Evolutionary conservation across 2,888 invertebrate species (phyloP), one percentile per base, ranked within the genome.

Genomic region (Drosophila hamatofila): DNA sequence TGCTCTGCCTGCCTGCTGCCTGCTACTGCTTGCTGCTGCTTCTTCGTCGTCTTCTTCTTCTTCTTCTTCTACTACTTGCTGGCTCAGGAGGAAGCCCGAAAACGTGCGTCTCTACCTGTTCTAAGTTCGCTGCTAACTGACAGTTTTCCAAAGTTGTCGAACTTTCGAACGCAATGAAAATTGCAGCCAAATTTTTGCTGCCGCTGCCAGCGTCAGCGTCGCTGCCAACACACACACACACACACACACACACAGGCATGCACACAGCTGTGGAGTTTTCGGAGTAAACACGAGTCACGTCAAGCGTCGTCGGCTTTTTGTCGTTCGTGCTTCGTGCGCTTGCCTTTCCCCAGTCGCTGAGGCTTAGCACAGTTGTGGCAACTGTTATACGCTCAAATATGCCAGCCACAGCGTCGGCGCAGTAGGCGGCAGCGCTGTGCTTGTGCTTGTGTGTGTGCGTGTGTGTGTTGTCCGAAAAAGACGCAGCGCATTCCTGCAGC

Each of bases 71-170:
- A 62, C 75, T 67, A 65, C 49, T 48, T 62, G 49, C 49, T 33
- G 18, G 42, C 71, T 62, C 79, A 75, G 72, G 84, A 91, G 91
- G 91, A 92, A 91, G 91, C 91, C 85, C 73, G 91, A 59, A 91
- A 76, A 91, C 92, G 92, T 91, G 92, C 92, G 93, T 93, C 93
- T 93, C 93, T 93, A 93, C 93, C 93, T 93, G 93, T 93, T 92
- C 93, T 92, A 93, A 93, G 93, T 93, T 93, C 93, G 92, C 92
- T 92, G 92, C 93, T 92, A 93, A 93, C 93, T 93, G 93, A 92
- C 93, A 93, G 92, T 93, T 93, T 93, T 92, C 91, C 92, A 92
- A 93, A 93, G 92, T 93, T 92, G 92, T 92, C 92, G 91, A 92
- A 93, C 93, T 92, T 92, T 91, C 84, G 75, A 85, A 88, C 89